Conservation (phyloP, 2,888 invertebrate species). For the Brenthis daphne region DNA sequence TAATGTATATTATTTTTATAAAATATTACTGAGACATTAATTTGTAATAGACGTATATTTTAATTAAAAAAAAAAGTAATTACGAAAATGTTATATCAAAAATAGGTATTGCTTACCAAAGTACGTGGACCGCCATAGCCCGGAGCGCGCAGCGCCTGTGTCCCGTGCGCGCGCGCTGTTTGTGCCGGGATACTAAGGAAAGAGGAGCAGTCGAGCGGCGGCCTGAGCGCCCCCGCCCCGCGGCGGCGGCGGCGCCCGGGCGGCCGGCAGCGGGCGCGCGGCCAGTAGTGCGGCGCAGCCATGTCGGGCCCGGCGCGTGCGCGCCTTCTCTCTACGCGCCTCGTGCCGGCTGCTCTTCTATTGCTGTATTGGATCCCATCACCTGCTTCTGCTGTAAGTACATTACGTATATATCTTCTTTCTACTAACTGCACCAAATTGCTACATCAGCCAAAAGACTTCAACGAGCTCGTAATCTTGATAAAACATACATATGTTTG, state of each 20-base stretch:
- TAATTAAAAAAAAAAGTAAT: neutral
- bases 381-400: constrained; percentile 69
- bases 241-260: constrained; percentile 47
- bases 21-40: neutral
- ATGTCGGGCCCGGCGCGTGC: constrained; percentile 81
- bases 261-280: constrained; percentile 63
- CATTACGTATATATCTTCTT: constrained; percentile 31
- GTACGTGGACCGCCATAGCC: constrained; percentile 78
- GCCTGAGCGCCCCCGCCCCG: constrained; percentile 66
- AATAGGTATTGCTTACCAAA: constrained; percentile 61
- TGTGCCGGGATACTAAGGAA: constrained; percentile 79
- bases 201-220: constrained; percentile 68
- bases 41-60: neutral
- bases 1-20: constrained; percentile 26
- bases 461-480: constrained; percentile 48
- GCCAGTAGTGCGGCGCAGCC: constrained; percentile 79
- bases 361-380: constrained; percentile 57
- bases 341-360: constrained; percentile 64
- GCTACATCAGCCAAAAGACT: constrained; percentile 47
- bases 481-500: neutral
- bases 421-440: neutral
- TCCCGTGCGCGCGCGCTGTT: constrained; percentile 81
- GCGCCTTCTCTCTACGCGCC: constrained; percentile 65
- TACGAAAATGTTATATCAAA: constrained; percentile 1
- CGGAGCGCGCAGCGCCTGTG: constrained; percentile 75